Conservation (phyloP, 2,797 vertebrate species). For the Rhabdomys pumilio region DNA sequence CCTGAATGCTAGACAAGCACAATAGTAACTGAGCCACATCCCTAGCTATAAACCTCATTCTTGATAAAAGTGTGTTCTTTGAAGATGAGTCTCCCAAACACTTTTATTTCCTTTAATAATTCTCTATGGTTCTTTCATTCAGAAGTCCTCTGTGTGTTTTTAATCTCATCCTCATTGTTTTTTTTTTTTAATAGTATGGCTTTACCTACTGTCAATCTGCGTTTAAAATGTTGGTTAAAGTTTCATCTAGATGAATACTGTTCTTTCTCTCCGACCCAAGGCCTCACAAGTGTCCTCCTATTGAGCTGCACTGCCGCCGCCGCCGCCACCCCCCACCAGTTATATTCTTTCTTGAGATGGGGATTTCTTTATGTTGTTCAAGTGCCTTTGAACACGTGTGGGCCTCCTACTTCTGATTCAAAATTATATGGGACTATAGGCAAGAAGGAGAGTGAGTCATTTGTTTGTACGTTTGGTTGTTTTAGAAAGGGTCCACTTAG, state of each 20-base stretch:
- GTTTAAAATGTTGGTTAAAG: neutral
- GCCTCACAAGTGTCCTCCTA: neutral
- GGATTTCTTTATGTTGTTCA: neutral
- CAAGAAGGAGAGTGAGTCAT: slow-evolving; percentile 56
- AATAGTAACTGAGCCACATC: neutral
- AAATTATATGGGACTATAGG: neutral
- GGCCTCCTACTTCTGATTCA: neutral
- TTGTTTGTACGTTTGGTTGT: neutral
- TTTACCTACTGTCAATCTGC: slow-evolving; percentile 53
- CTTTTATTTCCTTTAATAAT: slow-evolving; percentile 64
- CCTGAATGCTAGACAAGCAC: neutral
- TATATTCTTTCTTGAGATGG: neutral
- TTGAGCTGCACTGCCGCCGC: neutral
- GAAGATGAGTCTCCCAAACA: slow-evolving; percentile 53
- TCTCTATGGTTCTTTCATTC: slow-evolving; percentile 59
- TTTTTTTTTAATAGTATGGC: slow-evolving; percentile 35
- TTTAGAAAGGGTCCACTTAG: neutral
- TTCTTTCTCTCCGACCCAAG: neutral
- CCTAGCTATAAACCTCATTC: slow-evolving; percentile 12
- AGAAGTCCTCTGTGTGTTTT: slow-evolving; percentile 71
- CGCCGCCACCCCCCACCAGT: too few relatives aligned
- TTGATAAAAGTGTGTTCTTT: slow-evolving; percentile 51
- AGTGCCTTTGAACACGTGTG: neutral
- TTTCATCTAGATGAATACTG: neutral
- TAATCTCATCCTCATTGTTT: slow-evolving; percentile 5